Evolutionary conservation across 2,888 invertebrate species (phyloP), one percentile per base, ranked within the genome.

Genomic region (Podotricha telesiphe): DNA sequence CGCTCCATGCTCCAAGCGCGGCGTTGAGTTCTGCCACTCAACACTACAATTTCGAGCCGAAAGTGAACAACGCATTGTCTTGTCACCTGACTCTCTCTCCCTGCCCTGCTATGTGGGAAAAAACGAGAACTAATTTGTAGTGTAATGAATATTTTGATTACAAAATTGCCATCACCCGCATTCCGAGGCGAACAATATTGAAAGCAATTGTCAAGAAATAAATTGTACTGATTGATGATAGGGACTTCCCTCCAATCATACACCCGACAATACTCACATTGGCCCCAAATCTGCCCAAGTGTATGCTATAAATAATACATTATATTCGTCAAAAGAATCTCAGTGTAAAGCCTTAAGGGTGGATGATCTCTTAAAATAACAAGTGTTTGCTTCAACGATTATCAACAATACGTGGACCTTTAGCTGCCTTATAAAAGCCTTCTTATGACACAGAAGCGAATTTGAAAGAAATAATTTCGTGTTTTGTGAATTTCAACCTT

Each of bases 301-400:
- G 88, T 86, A 87, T 85, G 87, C 87, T 89, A 91, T 93, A 92
- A 91, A 93, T 93, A 92, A 91, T 91, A 89, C 91, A 89, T 91
- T 91, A 91, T 89, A 88, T 87, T 88, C 86, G 82, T 87, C 83
- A 91, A 86, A 78, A 73, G 81, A 79, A 82, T 80, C 83, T 86
- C 85, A 88, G 88, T 87, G 86, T 79, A 81, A 86, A 86, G 84
- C 91, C 86, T 89, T 89, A 89, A 88, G 89, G 91, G 84, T 91
- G 91, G 93, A 92, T 93, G 93, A 93, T 93, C 93, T 91, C 92
- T 92, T 91, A 92, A 93, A 93, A 93, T 93, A 93, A 93, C 93
- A 93, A 93, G 93, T 93, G 93, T 93, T 93, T 93, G 93, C 93
- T 93, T 92, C 91, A 92, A 86, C 91, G 93, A 93, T 93, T 93